These are phyloP conservation scores for Callosobruchus maculatus DNA, from an alignment of 2,888 invertebrate species.

Conservation along the genomic window DNA sequence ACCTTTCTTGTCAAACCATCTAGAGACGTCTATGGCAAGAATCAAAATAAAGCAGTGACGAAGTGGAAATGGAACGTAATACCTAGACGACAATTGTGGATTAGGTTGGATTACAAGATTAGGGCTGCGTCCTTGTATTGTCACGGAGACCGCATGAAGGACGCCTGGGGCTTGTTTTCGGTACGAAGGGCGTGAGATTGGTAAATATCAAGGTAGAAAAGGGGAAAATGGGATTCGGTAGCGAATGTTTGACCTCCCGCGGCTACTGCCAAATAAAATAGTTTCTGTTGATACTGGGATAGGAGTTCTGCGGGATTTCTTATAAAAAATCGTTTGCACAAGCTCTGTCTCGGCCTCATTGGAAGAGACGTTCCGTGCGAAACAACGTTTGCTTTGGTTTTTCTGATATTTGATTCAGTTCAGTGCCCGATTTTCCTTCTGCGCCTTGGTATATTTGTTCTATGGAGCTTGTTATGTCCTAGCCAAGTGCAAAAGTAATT, in stretches of 20 bases:
- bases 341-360: neutral
- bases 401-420: too few relatives aligned
- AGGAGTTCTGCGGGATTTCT: neutral
- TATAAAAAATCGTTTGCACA: neutral
- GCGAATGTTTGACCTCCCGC: neutral
- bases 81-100: neutral
- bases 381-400: too few relatives aligned
- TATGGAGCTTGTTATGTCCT: too few relatives aligned
- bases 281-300: neutral
- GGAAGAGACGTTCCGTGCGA: neutral
- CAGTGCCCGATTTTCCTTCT: too few relatives aligned
- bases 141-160: neutral
- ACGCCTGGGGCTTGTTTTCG: neutral
- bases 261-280: neutral
- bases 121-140: neutral
- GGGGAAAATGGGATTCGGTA: neutral
- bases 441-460: too few relatives aligned
- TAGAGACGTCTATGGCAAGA: neutral
- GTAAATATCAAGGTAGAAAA: neutral
- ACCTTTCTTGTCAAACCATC: neutral
- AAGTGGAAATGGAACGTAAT: neutral
- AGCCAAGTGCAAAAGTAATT: too few relatives aligned
- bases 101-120: neutral
- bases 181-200: neutral
- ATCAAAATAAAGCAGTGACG: neutral